These are phyloP conservation scores for Myotis pilosus DNA, from an alignment of 2,797 vertebrate genomes.

Conservation along the genomic window DNA sequence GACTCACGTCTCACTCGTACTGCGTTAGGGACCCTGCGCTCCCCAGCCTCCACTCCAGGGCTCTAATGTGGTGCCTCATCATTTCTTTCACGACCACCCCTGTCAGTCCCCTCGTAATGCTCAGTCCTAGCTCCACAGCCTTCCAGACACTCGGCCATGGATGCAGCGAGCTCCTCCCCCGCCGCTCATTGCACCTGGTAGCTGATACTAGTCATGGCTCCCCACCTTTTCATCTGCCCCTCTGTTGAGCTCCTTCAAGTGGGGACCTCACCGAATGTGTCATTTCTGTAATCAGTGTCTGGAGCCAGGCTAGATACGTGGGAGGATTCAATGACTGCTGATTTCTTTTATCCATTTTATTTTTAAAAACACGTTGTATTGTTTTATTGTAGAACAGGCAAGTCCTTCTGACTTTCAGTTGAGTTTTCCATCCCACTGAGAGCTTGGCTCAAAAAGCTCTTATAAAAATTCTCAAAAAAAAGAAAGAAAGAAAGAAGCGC, in stretches of 20 bases:
- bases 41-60: neutral
- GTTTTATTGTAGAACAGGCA: neutral
- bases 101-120: neutral
- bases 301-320: neutral
- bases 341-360: neutral
- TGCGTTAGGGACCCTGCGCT: neutral
- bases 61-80: neutral
- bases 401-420: neutral
- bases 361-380: neutral
- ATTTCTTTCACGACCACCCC: neutral
- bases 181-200: neutral
- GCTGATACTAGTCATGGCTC: neutral
- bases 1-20: too few species aligned
- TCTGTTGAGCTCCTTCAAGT: neutral
- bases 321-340: neutral
- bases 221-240: neutral
- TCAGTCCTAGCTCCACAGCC: neutral
- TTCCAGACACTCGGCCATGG: neutral
- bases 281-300: neutral
- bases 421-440: neutral
- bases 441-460: neutral
- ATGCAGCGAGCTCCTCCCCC: neutral
- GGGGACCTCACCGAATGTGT: neutral
- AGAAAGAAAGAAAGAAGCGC: neutral
- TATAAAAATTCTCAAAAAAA: too few species aligned